Conservation (phyloP, 2,113 vertebrate genomes). For the Sceloporus tristichus region DNA sequence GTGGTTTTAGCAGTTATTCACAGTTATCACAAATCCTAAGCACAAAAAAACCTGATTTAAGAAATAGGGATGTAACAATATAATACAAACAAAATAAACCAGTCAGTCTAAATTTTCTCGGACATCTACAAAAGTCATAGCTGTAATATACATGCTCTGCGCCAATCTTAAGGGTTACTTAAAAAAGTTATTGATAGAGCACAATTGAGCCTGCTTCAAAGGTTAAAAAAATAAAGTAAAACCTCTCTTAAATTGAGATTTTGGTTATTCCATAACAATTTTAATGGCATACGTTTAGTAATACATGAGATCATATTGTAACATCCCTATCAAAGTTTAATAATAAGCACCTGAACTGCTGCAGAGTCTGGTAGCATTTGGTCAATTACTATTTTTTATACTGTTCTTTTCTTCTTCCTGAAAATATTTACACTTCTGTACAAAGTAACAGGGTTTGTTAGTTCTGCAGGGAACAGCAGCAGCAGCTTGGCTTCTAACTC, state of each 20-base stretch:
- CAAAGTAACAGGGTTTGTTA: conserved; percentile 95
- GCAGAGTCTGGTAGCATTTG: conserved; percentile 98
- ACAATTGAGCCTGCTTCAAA: conserved; percentile 67
- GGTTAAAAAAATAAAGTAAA: conserved; percentile 69
- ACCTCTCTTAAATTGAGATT: conserved; percentile 73
- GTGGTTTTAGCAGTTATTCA: conserved; percentile 92
- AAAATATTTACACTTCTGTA: conserved; percentile 98
- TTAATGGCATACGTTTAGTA: conserved; percentile 56
- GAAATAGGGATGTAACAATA: conserved; percentile 88
- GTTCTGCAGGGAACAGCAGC: conserved; percentile 92
- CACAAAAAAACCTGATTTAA: conserved; percentile 90
- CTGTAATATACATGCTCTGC: conserved; percentile 54
- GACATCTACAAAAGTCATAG: conserved; percentile 76
- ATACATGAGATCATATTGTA: conserved; percentile 81
- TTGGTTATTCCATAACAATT: conserved; percentile 72
- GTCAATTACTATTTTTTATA: conserved; percentile 94
- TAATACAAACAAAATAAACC: conserved; percentile 80
- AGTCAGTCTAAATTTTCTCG: conserved; percentile 72
- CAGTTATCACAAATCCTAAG: conserved; percentile 92
- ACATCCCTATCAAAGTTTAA: conserved; percentile 86
- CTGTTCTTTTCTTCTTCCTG: conserved; percentile 75
- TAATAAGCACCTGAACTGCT: conserved; percentile 91
- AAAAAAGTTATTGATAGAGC: conserved; percentile 61
- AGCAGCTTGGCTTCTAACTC: conserved; percentile 92
- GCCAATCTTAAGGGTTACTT: conserved; percentile 69